A percentile compares a stretch with the other conserved stretches of the same genome.
Conservation (phyloP, 2,113 vertebrate species). For the Ploceus nigricollis region DNA sequence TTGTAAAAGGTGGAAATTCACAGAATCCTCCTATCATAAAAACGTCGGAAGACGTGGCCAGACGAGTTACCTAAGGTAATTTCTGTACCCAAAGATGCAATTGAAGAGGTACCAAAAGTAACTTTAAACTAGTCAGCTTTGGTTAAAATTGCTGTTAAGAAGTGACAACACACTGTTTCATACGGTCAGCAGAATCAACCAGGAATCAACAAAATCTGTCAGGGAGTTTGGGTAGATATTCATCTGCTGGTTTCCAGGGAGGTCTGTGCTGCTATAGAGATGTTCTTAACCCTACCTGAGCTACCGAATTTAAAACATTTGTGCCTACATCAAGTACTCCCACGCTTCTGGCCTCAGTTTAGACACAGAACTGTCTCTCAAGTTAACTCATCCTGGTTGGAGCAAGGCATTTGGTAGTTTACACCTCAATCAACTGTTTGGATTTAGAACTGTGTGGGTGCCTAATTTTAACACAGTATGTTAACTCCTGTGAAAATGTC, state of each 20-base stretch:
- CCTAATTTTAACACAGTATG: slow-evolving; percentile 25
- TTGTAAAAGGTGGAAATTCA: neutral
- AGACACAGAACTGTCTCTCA: neutral
- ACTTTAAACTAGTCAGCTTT: neutral
- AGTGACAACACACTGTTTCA: neutral
- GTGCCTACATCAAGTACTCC: neutral
- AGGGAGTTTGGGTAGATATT: neutral
- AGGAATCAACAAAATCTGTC: neutral
- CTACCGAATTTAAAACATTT: neutral
- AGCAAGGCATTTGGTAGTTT: slow-evolving; percentile 23
- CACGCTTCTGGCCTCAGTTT: slow-evolving; percentile 23
- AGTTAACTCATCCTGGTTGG: slow-evolving; percentile 9
- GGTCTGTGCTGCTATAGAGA: neutral
- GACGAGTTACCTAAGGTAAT: neutral
- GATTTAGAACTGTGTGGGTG: slow-evolving; percentile 50
- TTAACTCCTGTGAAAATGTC: slow-evolving; percentile 23
- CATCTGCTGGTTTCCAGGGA: neutral
- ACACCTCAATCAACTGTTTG: slow-evolving; percentile 35
- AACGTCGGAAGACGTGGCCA: neutral
- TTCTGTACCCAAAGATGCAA: neutral
- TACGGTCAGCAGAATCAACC: neutral
- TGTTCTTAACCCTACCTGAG: neutral
- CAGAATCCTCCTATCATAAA: neutral
- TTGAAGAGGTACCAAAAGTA: neutral
- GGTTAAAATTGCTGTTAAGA: neutral